Percentiles rank a stretch among this genome's conserved stretches.
Conservation (phyloP, 2,888 invertebrate species). For the Agrotis segetum region DNA sequence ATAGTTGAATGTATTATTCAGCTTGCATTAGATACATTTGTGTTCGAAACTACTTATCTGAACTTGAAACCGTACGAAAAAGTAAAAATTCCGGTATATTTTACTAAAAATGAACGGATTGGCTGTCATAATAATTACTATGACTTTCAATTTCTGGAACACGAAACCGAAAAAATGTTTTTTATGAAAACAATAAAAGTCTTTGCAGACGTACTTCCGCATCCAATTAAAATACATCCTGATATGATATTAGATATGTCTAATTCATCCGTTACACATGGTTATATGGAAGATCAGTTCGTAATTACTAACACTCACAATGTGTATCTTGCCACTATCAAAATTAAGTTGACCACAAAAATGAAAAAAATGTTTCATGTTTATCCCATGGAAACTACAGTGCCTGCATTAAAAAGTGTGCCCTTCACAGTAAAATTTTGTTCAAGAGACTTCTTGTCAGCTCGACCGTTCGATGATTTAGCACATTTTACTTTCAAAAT, state of each 20-base stretch:
- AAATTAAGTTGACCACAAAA: conserved; percentile 78
- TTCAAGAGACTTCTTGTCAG: conserved; percentile 64
- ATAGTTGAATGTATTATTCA: conserved; percentile 73
- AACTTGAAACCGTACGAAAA: conserved; percentile 70
- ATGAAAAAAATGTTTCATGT: conserved; percentile 79
- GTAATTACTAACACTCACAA: conserved; percentile 77
- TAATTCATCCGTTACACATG: conserved; percentile 73
- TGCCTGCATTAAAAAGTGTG: conserved; percentile 69
- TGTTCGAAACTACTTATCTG: conserved; percentile 76
- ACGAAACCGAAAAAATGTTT: conserved; percentile 66
- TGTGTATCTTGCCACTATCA: conserved; percentile 71
- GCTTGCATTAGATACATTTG: conserved; percentile 75
- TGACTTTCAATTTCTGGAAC: conserved; percentile 75
- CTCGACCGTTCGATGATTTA: conserved; percentile 68
- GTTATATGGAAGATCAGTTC: conserved; percentile 77
- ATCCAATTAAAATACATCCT: conserved; percentile 80
- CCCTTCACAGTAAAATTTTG: conserved; percentile 75
- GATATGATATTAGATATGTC: conserved; percentile 80
- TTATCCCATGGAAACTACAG: conserved; percentile 72
- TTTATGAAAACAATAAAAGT: conserved; percentile 75
- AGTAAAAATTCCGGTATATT: conserved; percentile 71
- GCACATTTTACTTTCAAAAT: conserved; percentile 83
- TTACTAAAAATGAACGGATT: conserved; percentile 77
- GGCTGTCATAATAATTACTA: conserved; percentile 82
- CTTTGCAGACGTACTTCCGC: conserved; percentile 79